These are phyloP conservation scores for Cheilosia pagana DNA, from an alignment of 2,888 invertebrate genomes.

Conservation along the genomic window DNA sequence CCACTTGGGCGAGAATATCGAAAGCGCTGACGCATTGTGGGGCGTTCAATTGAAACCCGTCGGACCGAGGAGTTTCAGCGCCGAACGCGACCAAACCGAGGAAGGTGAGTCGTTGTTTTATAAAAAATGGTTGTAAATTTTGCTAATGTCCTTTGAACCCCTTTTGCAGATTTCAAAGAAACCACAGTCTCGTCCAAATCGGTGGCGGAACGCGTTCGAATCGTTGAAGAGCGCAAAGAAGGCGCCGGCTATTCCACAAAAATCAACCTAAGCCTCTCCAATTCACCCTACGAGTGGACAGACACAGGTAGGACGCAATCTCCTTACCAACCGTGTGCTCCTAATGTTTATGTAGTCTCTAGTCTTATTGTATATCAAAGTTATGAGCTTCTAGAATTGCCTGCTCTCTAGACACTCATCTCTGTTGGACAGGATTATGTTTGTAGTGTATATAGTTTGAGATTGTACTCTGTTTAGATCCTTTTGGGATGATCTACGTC, in stretches of 20 bases:
- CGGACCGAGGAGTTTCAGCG: slow-evolving; percentile 71
- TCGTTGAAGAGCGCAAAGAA: slow-evolving; percentile 83
- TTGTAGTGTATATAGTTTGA: slow-evolving; percentile 48
- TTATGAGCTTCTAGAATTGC: slow-evolving; percentile 42
- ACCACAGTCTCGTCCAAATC: slow-evolving; percentile 77
- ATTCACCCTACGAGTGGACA: slow-evolving; percentile 78
- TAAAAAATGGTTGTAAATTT: too few species aligned
- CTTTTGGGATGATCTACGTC: slow-evolving; percentile 71
- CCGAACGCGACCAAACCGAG: slow-evolving; percentile 71
- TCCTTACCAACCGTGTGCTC: slow-evolving; percentile 24
- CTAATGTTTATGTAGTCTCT: slow-evolving; percentile 49
- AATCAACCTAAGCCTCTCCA: slow-evolving; percentile 84
- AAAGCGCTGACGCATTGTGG: slow-evolving; percentile 84
- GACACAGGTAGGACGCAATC: slow-evolving; percentile 79
- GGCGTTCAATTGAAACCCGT: slow-evolving; percentile 84
- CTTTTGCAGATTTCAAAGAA: slow-evolving; percentile 65
- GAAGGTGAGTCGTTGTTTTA: slow-evolving; percentile 41
- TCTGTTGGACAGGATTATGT: slow-evolving; percentile 19
- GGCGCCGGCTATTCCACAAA: slow-evolving; percentile 85
- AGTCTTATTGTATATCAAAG: slow-evolving; percentile 15
- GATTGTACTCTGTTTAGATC: slow-evolving; percentile 36
- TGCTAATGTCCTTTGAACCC: too few species aligned
- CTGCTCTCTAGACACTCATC: slow-evolving; percentile 48
- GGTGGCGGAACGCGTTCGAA: slow-evolving; percentile 84
- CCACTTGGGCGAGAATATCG: slow-evolving; percentile 88